Evolutionary conservation across 2,888 invertebrate species (phyloP).

Genomic region (Argynnis bischoffii): DNA sequence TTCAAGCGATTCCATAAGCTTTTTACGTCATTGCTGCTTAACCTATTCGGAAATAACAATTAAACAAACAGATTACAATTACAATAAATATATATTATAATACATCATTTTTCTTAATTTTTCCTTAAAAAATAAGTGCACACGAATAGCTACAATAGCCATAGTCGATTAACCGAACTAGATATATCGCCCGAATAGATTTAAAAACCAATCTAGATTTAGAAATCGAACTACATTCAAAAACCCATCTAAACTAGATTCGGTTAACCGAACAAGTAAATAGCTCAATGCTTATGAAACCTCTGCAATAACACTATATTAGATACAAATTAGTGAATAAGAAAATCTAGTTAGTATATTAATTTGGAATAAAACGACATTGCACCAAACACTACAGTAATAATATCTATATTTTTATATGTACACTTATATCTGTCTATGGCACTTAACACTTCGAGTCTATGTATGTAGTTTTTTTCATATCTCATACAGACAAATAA

Average conservation of each 20-base stretch:
- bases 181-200: background rate
- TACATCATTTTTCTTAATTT: background rate
- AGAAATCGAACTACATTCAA: background rate
- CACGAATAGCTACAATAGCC: background rate
- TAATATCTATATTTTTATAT: constrained; percentile 34
- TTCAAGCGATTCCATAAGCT: constrained; percentile 16
- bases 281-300: constrained; percentile 25
- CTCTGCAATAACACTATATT: constrained; percentile 19
- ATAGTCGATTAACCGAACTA: background rate
- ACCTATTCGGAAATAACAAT: background rate
- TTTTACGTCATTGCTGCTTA: background rate
- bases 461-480: constrained; percentile 1
- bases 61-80: background rate
- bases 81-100: background rate
- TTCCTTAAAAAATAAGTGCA: background rate
- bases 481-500: background rate
- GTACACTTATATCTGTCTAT: constrained; percentile 42
- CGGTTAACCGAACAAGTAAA: constrained; percentile 1
- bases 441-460: constrained; percentile 44
- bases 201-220: background rate
- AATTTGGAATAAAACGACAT: constrained; percentile 46
- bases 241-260: constrained; percentile 1
- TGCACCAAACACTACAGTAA: constrained; percentile 52
- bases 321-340: constrained; percentile 35
- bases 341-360: constrained; percentile 46